A percentile compares a stretch with the other conserved stretches of the same genome.
Conservation (phyloP, 2,888 invertebrate genomes). For the Sphinx pinastri region DNA sequence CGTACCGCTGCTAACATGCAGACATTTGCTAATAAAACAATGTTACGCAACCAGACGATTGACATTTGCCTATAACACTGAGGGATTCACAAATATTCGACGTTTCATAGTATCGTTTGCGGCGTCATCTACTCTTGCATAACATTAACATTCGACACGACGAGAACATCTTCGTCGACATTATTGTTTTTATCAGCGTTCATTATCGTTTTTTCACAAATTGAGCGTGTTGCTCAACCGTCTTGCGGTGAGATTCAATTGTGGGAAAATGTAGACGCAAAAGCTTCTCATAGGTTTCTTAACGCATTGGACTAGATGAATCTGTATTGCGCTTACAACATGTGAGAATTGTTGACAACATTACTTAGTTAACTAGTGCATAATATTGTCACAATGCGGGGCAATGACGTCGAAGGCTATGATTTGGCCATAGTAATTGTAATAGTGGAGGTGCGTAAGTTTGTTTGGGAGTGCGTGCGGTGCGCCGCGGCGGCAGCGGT, state of each 20-base stretch:
- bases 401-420: background rate
- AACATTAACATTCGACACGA: constrained; percentile 41
- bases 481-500: constrained; percentile 26
- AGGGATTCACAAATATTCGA: constrained; percentile 27
- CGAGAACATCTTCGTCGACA: constrained; percentile 33
- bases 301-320: constrained; percentile 38
- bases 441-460: constrained; percentile 5
- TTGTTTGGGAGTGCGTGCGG: background rate
- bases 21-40: constrained; percentile 72
- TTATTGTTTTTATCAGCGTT: constrained; percentile 31
- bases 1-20: constrained; percentile 57
- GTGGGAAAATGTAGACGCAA: constrained; percentile 54
- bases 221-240: constrained; percentile 47
- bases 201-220: constrained; percentile 41
- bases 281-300: constrained; percentile 52
- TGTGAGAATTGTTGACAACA: constrained; percentile 20
- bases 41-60: constrained; percentile 71
- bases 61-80: constrained; percentile 64
- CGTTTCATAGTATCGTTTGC: constrained; percentile 44
- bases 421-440: background rate
- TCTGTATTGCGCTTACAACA: constrained; percentile 13
- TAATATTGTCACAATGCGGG: background rate
- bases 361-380: constrained; percentile 9
- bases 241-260: constrained; percentile 46
- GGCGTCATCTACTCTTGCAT: constrained; percentile 41